phyloP scores from a whole-genome alignment of 1,140 invertebrate species.

The Leptopilina boulardi region DNA sequence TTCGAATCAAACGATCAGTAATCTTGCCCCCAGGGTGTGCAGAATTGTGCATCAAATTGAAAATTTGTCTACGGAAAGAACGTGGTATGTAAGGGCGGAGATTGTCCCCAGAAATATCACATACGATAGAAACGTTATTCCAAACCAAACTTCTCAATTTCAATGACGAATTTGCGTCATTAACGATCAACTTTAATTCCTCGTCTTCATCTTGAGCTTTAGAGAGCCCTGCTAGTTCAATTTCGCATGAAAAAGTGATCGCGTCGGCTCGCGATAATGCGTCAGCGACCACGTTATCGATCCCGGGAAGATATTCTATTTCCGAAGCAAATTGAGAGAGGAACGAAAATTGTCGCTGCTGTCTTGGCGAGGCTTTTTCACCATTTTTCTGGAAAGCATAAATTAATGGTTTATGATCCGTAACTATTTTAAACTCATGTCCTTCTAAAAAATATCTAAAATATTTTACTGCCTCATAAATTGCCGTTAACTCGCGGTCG shows the following conservation, averaged over 20 bases:
- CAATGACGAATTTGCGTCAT: too few relatives aligned
- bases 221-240: background rate
- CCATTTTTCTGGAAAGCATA: background rate
- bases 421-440: background rate
- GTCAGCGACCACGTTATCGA: background rate
- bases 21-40: too few relatives aligned
- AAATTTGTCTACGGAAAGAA: too few relatives aligned
- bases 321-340: background rate
- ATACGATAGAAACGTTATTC: too few relatives aligned
- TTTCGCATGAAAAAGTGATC: background rate
- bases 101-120: too few relatives aligned
- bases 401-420: background rate
- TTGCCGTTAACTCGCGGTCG: background rate
- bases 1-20: too few relatives aligned
- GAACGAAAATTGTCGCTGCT: background rate
- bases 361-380: background rate
- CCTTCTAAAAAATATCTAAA: background rate
- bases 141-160: too few relatives aligned
- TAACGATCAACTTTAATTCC: too few relatives aligned
- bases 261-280: background rate
- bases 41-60: too few relatives aligned
- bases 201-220: background rate
- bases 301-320: background rate
- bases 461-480: slow-evolving; percentile 6
- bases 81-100: too few relatives aligned